Conservation (phyloP, 2,888 invertebrate species). For the Fragum fragum region DNA sequence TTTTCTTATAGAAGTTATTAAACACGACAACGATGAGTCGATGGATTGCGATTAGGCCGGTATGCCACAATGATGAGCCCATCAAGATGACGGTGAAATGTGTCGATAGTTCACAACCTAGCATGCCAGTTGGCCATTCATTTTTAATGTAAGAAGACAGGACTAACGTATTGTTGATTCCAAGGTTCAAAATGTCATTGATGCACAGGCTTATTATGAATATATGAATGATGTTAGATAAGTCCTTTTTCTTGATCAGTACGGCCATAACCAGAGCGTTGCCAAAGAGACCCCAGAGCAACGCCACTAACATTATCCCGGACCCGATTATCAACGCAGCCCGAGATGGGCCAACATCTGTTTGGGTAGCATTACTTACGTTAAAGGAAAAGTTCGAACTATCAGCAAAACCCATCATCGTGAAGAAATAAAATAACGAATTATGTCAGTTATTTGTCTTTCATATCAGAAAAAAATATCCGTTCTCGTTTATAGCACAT, state of each 20-base stretch:
- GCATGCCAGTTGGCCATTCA: constrained; percentile 81
- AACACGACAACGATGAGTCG: constrained; percentile 85
- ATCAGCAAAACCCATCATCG: not conserved
- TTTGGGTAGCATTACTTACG: constrained; percentile 39
- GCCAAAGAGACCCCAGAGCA: constrained; percentile 81
- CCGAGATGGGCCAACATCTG: constrained; percentile 69
- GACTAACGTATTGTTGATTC: constrained; percentile 83
- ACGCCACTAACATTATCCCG: constrained; percentile 80
- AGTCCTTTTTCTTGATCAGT: constrained; percentile 74
- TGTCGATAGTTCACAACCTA: constrained; percentile 83
- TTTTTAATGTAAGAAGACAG: constrained; percentile 82
- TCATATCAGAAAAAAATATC: not conserved
- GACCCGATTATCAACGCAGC: constrained; percentile 79
- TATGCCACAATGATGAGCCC: constrained; percentile 85
- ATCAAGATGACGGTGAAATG: constrained; percentile 84
- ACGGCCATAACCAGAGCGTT: constrained; percentile 81
- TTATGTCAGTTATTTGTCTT: constrained; percentile 6
- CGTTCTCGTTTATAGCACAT: not conserved
- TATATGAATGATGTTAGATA: constrained; percentile 84
- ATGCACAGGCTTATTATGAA: constrained; percentile 85
- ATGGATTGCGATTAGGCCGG: constrained; percentile 85
- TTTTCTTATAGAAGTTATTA: constrained; percentile 83
- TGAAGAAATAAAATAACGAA: not conserved
- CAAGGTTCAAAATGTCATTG: constrained; percentile 84
- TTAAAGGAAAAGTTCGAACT: constrained; percentile 37